Percentiles rank a stretch among this genome's conserved stretches.
These are phyloP conservation scores for Barnardius zonarius DNA, from an alignment of 2,113 vertebrate genomes.

Conservation along the genomic window DNA sequence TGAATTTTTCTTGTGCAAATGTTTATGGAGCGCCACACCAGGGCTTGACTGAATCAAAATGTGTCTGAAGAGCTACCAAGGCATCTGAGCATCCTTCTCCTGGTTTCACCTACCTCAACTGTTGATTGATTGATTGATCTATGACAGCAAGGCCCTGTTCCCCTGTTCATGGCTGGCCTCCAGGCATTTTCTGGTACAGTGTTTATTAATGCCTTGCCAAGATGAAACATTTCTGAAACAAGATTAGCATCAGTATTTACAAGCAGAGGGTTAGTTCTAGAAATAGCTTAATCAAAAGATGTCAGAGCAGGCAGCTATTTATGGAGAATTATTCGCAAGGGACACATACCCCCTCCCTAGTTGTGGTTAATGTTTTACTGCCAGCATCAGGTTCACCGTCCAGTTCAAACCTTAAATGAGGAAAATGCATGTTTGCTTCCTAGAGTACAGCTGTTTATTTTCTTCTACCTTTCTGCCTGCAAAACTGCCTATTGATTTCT, in stretches of 20 bases:
- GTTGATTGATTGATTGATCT: not conserved
- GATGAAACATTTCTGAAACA: conserved; percentile 46
- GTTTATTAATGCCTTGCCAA: conserved; percentile 50
- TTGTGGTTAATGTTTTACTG: not conserved
- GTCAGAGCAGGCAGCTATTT: not conserved
- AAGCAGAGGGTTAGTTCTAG: conserved; percentile 12
- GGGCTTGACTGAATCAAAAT: not conserved
- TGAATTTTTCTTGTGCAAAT: not conserved
- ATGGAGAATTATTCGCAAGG: conserved; percentile 13
- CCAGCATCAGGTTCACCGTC: not conserved
- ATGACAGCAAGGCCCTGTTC: not conserved
- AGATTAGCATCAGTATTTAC: conserved; percentile 50
- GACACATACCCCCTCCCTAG: not conserved
- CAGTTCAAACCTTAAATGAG: conserved; percentile 13
- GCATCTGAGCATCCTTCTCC: not conserved
- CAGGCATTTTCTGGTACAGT: not conserved
- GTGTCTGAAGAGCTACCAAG: not conserved
- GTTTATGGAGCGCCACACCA: not conserved
- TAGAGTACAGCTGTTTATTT: not conserved
- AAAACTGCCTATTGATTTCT: conserved; percentile 32
- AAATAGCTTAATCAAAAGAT: conserved; percentile 54
- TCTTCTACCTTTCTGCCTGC: conserved; percentile 3
- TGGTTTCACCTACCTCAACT: not conserved
- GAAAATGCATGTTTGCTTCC: not conserved
- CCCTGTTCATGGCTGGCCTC: not conserved